Evolutionary conservation across 2,113 vertebrate genomes (phyloP), one percentile per base, ranked within the genome.

Genomic region (Furnarius figulus): DNA sequence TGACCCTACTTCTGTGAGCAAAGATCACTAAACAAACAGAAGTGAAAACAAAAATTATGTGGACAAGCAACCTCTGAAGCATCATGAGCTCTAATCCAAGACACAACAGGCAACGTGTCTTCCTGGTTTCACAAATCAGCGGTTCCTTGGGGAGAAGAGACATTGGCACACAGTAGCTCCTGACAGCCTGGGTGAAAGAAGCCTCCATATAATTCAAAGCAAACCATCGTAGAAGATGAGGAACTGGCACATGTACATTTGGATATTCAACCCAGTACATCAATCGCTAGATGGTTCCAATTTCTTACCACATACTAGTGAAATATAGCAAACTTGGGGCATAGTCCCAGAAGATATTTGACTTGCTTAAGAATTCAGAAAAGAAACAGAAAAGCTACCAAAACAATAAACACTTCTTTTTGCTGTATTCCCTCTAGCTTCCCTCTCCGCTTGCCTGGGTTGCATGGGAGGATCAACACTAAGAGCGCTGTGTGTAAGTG

Each of bases 101-200:
- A 55, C 3, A 82, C 82, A 88, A 66, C 14, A 53, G 27, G 24
- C 19, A 55, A 72, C 0, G 0, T 10, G 19, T 24, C 25, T 42
- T 27, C 56, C 28, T 40, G 15, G 37, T 88, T 92, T 67, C 37
- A 68, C 18, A 63, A 67, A 75, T 40, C 61, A 74, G 1, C 1
- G 5, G 18, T 17, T 72, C 25, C 25, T 7, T 9, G 2, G 22
- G 50, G 18, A 88, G 53, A 85, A 47, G 27, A 39, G 71, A 47
- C 3, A 10, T 4, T 35, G 21, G 37, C 16, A 24, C 8, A 46
- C 19, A 53, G 13, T 7, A 68, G 31, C 16, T 85, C 30, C 40
- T 40, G 25, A 72, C 7, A 85, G 22, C 7, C 14, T 24, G 5
- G 2, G 27, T 22, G 14, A 82, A 82, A 59, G 25, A 67, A 82